Conservation (phyloP, 30 jellyfish, hydroid and myxozoan species). For the Rhopilema esculentum region DNA sequence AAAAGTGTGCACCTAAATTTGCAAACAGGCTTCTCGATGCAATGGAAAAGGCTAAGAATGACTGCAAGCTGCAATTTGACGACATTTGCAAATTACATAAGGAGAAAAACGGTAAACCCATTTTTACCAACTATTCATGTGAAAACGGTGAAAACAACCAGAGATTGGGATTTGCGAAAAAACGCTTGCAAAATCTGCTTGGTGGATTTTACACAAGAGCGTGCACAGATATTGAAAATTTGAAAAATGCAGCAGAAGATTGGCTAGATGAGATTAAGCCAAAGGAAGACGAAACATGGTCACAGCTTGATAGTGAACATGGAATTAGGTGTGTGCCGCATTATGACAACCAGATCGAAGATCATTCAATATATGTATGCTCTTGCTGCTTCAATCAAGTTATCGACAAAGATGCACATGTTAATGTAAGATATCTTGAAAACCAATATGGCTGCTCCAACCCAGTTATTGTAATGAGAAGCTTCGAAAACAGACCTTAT, state of each 20-base stretch:
- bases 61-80: constrained; percentile 44
- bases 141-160: constrained; percentile 32
- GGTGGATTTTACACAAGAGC: constrained; percentile 66
- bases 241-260: constrained; percentile 22
- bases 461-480: constrained; percentile 46
- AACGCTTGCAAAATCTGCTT: constrained; percentile 34
- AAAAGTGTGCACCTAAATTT: constrained; percentile 54
- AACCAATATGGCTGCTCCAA: constrained; percentile 51
- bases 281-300: constrained; percentile 56
- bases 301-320: constrained; percentile 40
- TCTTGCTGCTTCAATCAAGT: constrained; percentile 59
- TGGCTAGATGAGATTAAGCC: constrained; percentile 40
- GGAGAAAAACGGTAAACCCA: constrained; percentile 33
- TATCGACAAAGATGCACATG: constrained; percentile 39
- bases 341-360: constrained; percentile 36
- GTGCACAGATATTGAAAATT: constrained; percentile 39
- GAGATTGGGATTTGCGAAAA: background rate
- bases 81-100: constrained; percentile 24
- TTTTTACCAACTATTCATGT: constrained; percentile 61
- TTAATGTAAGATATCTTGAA: constrained; percentile 44
- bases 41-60: constrained; percentile 37
- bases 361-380: constrained; percentile 53
- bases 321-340: constrained; percentile 57
- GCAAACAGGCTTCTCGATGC: constrained; percentile 56
- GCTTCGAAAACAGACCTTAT: constrained; percentile 64